Evolutionary conservation across 2,797 vertebrate species (phyloP), one percentile per base, ranked within the genome.

Genomic region (Sebastes melanostomus): DNA sequence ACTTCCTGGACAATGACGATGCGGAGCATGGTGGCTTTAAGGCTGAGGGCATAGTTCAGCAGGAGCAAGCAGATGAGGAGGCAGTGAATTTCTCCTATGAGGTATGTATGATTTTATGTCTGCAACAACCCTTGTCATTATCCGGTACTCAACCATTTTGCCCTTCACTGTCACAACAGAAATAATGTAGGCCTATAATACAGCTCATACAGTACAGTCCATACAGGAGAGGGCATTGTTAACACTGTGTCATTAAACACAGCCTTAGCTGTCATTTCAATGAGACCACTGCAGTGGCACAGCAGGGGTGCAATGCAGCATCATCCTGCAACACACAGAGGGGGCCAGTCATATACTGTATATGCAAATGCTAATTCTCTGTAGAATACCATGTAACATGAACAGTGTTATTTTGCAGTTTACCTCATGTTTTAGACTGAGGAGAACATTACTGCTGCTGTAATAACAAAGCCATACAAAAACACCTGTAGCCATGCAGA

Each of bases 1-100:
- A 98, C 96, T 97, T 99, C 94, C 93, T 98, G 95, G 97, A 99
- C 92, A 95, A 95, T 79, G 98, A 98, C 22, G 91, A 96, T 77
- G 96, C 96, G 90, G 97, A 97, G 90, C 94, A 95, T 82, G 95
- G 95, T 86, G 97, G 96, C 94, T 99, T 99, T 96, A 96, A 96
- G 84, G 97, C 98, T 92, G 96, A 98, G 91, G 96, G 96, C 88
- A 97, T 99, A 90, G 95, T 95, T 93, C 98, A 99, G 66, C 97
- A 96, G 91, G 98, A 98, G 94, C 97, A 97, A 93, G 96, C 92
- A 83, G 97, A 98, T 90, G 98, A 98, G 88, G 95, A 97, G 20
- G 74, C 81, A 72, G 94, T 97, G 86, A 93, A 94, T 91, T 98
- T 97, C 91, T 96, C 96, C 0, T 99, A 98, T 20, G 98, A 99